Percentiles rank a stretch among this genome's conserved stretches.
phyloP scores from a whole-genome alignment of 2,797 vertebrate species.

The Takifugu rubripes region DNA sequence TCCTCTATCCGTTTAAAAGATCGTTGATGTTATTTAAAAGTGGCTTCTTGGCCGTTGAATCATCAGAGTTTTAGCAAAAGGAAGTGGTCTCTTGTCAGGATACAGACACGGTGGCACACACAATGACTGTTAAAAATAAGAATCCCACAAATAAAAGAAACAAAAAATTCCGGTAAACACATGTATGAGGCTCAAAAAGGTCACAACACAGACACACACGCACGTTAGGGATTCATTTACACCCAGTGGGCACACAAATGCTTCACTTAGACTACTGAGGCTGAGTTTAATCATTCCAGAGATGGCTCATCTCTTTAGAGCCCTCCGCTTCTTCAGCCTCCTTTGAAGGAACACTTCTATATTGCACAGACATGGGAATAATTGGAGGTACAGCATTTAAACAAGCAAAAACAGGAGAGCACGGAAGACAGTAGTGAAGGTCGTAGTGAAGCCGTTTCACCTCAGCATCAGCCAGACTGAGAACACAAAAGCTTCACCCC shows the following conservation, averaged over 20 bases:
- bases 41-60: conserved; percentile 28
- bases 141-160: conserved; percentile 9
- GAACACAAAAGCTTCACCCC: conserved; percentile 11
- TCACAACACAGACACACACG: conserved; percentile 32
- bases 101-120: background rate
- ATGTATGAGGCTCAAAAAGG: background rate
- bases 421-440: background rate
- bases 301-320: background rate
- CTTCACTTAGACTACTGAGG: conserved; percentile 31
- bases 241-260: conserved; percentile 68
- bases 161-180: conserved; percentile 47
- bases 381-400: conserved; percentile 28
- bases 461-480: conserved; percentile 19
- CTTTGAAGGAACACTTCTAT: conserved; percentile 38
- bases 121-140: background rate
- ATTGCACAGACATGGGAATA: conserved; percentile 62
- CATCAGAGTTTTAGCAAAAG: conserved; percentile 3
- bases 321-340: conserved; percentile 21
- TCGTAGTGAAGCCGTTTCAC: conserved; percentile 24
- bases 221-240: conserved; percentile 45
- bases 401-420: conserved; percentile 28
- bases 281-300: conserved; percentile 5
- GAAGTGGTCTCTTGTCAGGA: background rate
- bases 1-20: conserved; percentile 10
- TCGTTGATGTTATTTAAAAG: conserved; percentile 36